Evolutionary conservation across 23 tunicate species (phyloP), one percentile per base, ranked within the genome.

Genomic region (Halocynthia roretzi): DNA sequence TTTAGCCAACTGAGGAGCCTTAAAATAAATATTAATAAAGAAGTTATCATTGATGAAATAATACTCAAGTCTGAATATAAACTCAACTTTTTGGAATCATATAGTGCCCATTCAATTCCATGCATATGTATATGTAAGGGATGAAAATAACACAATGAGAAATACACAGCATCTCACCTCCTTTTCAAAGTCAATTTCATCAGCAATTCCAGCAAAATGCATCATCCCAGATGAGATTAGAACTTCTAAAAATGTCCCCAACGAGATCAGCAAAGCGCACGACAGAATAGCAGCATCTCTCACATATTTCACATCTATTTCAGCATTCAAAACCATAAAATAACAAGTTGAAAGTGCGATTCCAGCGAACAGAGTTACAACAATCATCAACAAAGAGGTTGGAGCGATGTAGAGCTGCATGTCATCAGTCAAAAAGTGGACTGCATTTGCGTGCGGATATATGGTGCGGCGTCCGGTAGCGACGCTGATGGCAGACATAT

Each of bases 141-240:
- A 31, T 31, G 44, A 31, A 31, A 31, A 31, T 0, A 0, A 31
- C 44, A 31, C 44, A 31, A 31, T 31, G 4, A 31, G 1, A 31
- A 31, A 31, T 31, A 31, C 44, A 31, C 44, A 31, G 44, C 4
- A 31, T 31, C 5, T 65, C 19, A 65, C 70, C 70, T 65, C 70
- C 22, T 65, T 15, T 65, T 65, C 70, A 65, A 65, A 65, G 19
- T 65, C 31, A 48, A 65, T 65, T 65, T 65, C 70, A 65, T 65
- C 70, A 10, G 22, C 10, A 9, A 65, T 65, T 9, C 15, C 22
- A 11, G 10, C 19, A 10, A 48, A 11, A 10, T 65, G 22, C 48
- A 15, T 20, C 5, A 65, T 20, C 10, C n/a, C 19, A 15, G 31
- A 65, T 20, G 70, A 40, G 19, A 65, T 40, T 10, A 65, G 70